Evolutionary conservation across 2,113 vertebrate genomes (phyloP).

Genomic region (Pelodiscus sinensis): DNA sequence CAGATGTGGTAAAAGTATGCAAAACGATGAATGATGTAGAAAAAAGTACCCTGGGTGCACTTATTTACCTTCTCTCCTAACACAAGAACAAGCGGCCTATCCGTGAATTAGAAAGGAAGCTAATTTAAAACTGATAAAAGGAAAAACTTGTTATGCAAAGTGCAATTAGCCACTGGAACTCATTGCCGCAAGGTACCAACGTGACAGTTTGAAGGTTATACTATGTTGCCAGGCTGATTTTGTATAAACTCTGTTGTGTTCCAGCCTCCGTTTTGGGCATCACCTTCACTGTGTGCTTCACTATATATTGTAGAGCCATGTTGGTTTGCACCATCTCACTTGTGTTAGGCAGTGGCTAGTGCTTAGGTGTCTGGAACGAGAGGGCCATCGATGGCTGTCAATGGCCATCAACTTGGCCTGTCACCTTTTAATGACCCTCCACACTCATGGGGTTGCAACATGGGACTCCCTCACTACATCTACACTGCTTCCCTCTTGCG

Average conservation of each 20-base stretch:
- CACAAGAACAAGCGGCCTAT: neutral
- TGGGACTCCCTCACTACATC: neutral
- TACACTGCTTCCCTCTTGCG: no score
- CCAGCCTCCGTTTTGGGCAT: neutral
- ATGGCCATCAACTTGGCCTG: neutral
- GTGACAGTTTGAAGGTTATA: neutral
- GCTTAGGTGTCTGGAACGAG: neutral
- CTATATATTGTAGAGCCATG: neutral
- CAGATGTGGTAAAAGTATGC: neutral
- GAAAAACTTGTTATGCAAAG: neutral
- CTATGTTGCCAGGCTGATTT: neutral
- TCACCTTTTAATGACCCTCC: neutral
- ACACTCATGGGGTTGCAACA: neutral
- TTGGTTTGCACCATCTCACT: neutral
- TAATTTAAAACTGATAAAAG: constrained; percentile 31
- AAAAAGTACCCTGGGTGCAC: neutral
- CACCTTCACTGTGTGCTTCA: neutral
- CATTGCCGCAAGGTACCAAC: constrained; percentile 17
- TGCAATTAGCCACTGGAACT: neutral
- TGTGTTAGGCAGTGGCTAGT: neutral
- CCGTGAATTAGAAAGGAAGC: neutral
- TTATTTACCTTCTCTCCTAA: neutral
- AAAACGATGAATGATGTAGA: neutral
- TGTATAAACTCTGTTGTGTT: neutral
- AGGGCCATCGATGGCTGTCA: neutral